These are phyloP conservation scores for Aphaenogaster floridana DNA, from an alignment of 1,140 invertebrate species.

Conservation along the genomic window DNA sequence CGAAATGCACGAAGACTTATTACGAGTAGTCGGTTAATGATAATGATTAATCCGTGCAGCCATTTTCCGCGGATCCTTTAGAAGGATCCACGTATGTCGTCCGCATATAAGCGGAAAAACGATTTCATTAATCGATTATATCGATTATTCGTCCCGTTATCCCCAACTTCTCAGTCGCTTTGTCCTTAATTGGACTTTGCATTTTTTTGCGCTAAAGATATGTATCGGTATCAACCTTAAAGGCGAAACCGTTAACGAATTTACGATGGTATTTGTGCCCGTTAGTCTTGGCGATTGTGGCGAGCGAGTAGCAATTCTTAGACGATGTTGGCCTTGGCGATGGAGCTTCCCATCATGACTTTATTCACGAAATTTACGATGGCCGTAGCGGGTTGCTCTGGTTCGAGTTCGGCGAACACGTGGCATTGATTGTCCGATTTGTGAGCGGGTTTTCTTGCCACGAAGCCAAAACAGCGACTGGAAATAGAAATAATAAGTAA, in stretches of 20 bases:
- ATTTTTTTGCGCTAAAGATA: constrained; percentile 34
- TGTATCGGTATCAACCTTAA: constrained; percentile 36
- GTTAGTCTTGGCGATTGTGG: constrained; percentile 9
- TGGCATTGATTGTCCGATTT: constrained; percentile 97
- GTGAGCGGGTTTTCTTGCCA: constrained; percentile 93
- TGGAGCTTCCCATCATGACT: constrained; percentile 90
- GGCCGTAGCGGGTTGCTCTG: constrained; percentile 97
- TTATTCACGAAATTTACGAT: constrained; percentile 99
- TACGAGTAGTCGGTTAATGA: constrained; percentile 50
- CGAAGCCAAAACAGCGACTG: constrained; percentile 97
- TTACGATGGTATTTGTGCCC: constrained; percentile 37
- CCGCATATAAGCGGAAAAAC: neutral
- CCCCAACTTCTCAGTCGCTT: constrained; percentile 22
- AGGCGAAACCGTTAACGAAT: constrained; percentile 25
- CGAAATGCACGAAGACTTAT: constrained; percentile 66
- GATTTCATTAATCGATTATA: constrained; percentile 26
- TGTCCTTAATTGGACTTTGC: neutral
- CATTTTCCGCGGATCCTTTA: constrained; percentile 1
- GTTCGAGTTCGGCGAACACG: constrained; percentile 97
- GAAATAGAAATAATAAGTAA: constrained; percentile 75
- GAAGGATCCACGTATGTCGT: constrained; percentile 8
- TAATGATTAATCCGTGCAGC: constrained; percentile 42
- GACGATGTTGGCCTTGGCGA: constrained; percentile 88
- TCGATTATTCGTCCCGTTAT: constrained; percentile 26
- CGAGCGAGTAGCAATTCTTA: constrained; percentile 74